Evolutionary conservation across 1,140 invertebrate genomes (phyloP).

Genomic region (Apocrypta bakeri): DNA sequence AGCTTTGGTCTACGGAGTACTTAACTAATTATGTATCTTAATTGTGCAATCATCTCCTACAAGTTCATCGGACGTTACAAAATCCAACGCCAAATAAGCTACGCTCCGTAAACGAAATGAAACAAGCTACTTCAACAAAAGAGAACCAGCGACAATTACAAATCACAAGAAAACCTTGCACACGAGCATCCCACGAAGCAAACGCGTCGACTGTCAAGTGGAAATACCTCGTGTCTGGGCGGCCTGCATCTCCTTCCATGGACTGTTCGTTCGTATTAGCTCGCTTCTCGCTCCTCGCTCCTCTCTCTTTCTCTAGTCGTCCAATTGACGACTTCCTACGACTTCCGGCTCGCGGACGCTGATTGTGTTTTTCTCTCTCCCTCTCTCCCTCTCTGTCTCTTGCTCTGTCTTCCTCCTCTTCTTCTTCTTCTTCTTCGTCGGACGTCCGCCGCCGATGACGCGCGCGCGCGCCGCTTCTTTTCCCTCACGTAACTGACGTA

Average conservation of each 20-base stretch:
- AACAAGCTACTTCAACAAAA: background rate
- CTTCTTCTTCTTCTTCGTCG: slow-evolving; percentile 49
- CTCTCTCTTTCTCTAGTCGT: slow-evolving; percentile 39
- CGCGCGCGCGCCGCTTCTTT: slow-evolving; percentile 5
- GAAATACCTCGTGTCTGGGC: slow-evolving; percentile 26
- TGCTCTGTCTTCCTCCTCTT: slow-evolving; percentile 35
- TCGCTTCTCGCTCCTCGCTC: background rate
- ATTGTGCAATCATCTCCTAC: no score
- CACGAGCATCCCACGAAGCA: background rate
- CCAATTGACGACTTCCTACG: slow-evolving; percentile 71
- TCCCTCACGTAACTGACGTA: slow-evolving; percentile 31
- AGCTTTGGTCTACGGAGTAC: no score
- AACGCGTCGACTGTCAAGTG: slow-evolving; percentile 7
- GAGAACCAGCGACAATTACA: background rate
- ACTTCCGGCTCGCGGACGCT: slow-evolving; percentile 67
- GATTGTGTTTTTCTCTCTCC: slow-evolving; percentile 57
- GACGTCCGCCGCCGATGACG: slow-evolving; percentile 63
- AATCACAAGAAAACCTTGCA: no score
- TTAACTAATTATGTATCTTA: no score
- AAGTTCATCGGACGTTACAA: no score
- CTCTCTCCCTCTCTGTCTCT: background rate
- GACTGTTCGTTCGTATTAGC: slow-evolving; percentile 6
- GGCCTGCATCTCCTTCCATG: slow-evolving; percentile 44
- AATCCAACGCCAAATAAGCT: no score
- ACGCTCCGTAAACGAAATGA: background rate